These are phyloP conservation scores for Drosophila pachea DNA, from an alignment of 1,140 invertebrate species.

Conservation along the genomic window DNA sequence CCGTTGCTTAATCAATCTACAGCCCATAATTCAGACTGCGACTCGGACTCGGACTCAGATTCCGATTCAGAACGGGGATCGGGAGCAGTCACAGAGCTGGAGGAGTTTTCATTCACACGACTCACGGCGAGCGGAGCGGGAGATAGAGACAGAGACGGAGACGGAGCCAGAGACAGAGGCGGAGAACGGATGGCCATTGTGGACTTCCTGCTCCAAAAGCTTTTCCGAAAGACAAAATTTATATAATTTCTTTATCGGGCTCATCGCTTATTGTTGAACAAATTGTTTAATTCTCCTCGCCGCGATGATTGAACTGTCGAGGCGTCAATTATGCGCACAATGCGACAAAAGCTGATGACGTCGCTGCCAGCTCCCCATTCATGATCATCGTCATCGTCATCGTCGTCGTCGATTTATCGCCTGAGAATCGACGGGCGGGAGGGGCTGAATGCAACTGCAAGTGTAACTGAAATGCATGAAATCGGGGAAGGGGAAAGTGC, in stretches of 20 bases:
- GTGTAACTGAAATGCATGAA: slow-evolving; percentile 52
- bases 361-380: slow-evolving; percentile 3
- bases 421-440: slow-evolving; percentile 26
- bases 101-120: slow-evolving; percentile 4
- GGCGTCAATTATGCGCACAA: slow-evolving; percentile 58
- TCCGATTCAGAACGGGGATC: not conserved
- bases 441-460: slow-evolving; percentile 38
- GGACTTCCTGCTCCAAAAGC: slow-evolving; percentile 61
- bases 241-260: slow-evolving; percentile 75
- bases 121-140: too few relatives aligned
- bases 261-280: slow-evolving; percentile 53
- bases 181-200: slow-evolving; percentile 57
- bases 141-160: slow-evolving; percentile 42
- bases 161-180: slow-evolving; percentile 27
- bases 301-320: slow-evolving; percentile 52
- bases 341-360: slow-evolving; percentile 52
- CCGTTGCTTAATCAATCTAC: slow-evolving; percentile 53
- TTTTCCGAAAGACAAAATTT: slow-evolving; percentile 64
- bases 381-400: slow-evolving; percentile 15
- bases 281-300: slow-evolving; percentile 64
- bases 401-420: slow-evolving; percentile 39
- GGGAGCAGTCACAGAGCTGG: not conserved
- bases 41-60: slow-evolving; percentile 13
- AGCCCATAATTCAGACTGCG: slow-evolving; percentile 20
- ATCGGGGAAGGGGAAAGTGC: slow-evolving; percentile 61